Evolutionary conservation across 2,797 vertebrate genomes (phyloP).

Genomic region (Notoglanidium macrostoma): DNA sequence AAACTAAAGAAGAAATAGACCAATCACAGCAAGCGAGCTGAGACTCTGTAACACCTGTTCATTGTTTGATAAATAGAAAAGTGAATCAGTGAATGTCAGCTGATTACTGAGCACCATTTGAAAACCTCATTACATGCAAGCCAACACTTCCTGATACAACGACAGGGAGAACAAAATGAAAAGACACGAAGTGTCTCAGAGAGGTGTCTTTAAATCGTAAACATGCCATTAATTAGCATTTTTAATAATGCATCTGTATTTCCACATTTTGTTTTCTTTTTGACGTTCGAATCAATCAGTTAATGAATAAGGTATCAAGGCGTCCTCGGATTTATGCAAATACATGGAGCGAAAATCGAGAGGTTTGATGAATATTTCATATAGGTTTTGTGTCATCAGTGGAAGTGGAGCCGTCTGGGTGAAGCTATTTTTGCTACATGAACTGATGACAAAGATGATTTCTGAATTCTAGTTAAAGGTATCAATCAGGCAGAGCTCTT

Average conservation of each 20-base stretch:
- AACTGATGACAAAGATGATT: constrained; percentile 29
- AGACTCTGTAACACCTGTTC: background rate
- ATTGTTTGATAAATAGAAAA: background rate
- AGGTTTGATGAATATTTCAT: constrained; percentile 47
- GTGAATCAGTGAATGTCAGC: constrained; percentile 5
- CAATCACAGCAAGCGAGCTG: background rate
- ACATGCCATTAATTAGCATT: constrained; percentile 6
- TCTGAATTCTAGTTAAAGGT: constrained; percentile 22
- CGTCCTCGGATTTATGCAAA: constrained; percentile 30
- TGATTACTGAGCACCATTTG: constrained; percentile 15
- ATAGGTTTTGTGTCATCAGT: constrained; percentile 44
- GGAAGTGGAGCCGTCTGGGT: constrained; percentile 35
- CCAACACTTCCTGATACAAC: background rate
- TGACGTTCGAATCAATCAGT: constrained; percentile 27
- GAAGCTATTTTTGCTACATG: constrained; percentile 28
- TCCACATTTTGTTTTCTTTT: constrained; percentile 11
- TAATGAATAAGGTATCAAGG: constrained; percentile 47
- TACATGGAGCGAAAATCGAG: constrained; percentile 37
- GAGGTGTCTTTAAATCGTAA: background rate
- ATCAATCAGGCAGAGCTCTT: constrained; percentile 11
- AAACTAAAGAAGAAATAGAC: background rate
- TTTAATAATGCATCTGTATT: constrained; percentile 32
- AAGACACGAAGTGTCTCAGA: background rate
- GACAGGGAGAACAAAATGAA: background rate
- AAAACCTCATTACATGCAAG: background rate